A percentile compares a stretch with the other conserved stretches of the same genome.
Evolutionary conservation across 2,797 vertebrate species (phyloP).

Genomic region (Mormyrus hasselquistii): DNA sequence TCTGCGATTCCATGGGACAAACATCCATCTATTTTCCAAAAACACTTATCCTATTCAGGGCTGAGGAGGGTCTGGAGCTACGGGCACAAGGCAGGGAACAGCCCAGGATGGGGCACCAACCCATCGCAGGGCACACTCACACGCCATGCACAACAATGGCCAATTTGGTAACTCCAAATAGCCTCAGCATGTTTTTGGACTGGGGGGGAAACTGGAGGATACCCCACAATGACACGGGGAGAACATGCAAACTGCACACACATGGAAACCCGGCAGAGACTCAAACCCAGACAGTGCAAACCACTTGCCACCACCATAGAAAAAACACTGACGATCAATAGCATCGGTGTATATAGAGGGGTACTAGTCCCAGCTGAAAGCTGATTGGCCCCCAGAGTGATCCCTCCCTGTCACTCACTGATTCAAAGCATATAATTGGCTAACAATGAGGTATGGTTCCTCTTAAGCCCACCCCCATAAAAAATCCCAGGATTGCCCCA

Average conservation of each 20-base stretch:
- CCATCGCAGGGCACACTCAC: background rate
- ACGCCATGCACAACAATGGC: background rate
- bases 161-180: background rate
- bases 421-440: background rate
- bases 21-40: background rate
- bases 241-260: background rate
- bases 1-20: background rate
- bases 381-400: background rate
- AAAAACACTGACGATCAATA: background rate
- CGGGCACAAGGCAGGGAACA: background rate
- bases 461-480: background rate
- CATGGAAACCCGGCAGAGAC: background rate
- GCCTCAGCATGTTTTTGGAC: background rate
- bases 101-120: background rate
- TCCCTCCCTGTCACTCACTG: background rate
- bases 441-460: background rate
- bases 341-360: background rate
- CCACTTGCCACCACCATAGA: background rate
- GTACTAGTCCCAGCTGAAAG: background rate
- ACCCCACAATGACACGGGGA: background rate
- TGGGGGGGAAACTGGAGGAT: background rate
- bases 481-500: background rate
- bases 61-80: background rate
- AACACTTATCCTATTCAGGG: background rate
- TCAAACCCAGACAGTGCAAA: background rate